Evolutionary conservation across 2,888 invertebrate genomes (phyloP), one percentile per base, ranked within the genome.

Genomic region (Rhodophaea formosa): DNA sequence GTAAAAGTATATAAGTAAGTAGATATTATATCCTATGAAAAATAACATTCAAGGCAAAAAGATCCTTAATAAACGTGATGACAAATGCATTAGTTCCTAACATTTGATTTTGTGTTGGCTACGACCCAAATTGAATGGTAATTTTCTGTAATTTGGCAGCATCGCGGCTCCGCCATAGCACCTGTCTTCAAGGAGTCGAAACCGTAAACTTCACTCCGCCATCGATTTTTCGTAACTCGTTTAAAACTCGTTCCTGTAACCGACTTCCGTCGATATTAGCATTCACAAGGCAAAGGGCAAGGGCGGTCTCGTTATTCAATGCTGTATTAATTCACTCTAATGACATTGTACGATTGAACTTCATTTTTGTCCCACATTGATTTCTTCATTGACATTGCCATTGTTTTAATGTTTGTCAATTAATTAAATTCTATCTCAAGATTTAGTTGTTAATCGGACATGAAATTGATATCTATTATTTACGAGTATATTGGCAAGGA

Each of bases 141-240:
- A 74, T 81, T 81, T 77, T 70, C 64, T 76, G 78, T 79, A 70
- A 82, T 86, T 88, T 88, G 89, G 86, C 88, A 86, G 79, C 71
- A 72, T 76, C 77, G 79, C 74, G 72, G 68, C 72, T 68, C 66
- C 70, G 66, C 65, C 56, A 12, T 49, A 39, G 30, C 88, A 88
- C 87, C 88, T 88, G 87, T 82, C 83, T 46, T 55, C 45, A 17
- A 32, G 45, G 46, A n/a, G 45, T 46, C 8, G 23, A 30, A 23
- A 5, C 23, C 2, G 76, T 70, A 62, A 74, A 68, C 71, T 74
- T 74, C 72, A 65, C 75, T 63, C 49, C 29, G 35, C 45, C 39
- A 56, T 58, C 58, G 51, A 56, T 57, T 55, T 55, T 63, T 65
- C 61, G 61, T 66, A 62, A 60, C 59, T 63, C 47, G 46, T 55